Evolutionary conservation across 1,140 invertebrate species (phyloP), one percentile per base, ranked within the genome.

Genomic region (Stegodyphus dumicola): DNA sequence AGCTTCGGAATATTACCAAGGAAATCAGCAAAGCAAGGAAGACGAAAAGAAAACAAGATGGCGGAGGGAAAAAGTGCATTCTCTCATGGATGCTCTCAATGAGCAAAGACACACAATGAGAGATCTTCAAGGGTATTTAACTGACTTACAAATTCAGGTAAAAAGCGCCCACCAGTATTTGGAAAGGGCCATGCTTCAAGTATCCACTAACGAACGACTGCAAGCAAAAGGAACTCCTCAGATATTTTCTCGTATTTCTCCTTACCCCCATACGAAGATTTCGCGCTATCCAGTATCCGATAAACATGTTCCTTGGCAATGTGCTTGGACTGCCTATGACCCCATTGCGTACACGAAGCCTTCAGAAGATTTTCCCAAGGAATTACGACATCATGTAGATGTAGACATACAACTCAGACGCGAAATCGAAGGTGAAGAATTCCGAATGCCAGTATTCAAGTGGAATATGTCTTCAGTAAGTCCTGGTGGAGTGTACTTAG

Each of bases 211-310:
- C 7, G 60, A 85, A 56, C 33, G 52, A 49, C 51, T 81, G 13
- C 15, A 18, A 2, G 13, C 52, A 11, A 67, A 85, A 70, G 54
- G 76, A 56, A 65, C 76, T 7, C 52, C 81, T 3, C 81, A 76
- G 33, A 48, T 85, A 67, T 76, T 85, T 67, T 85, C 81, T 10
- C 60, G 81, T 10, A 75, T 69, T n/a, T 66, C 56, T 15, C 81
- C 81, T 9, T 85, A 85, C 56, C 81, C 81, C 9, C 88, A 93
- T 93, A 2, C 89, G 91, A 5, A 88, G 94, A 6, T 97, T 97
- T 90, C 89, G 92, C 66, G 89, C 92, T 13, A 97, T 96, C 89
- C 96, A 97, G 81, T 85, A 15, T 60, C 81, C 2, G 81, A 85
- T 48, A 85, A 67, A 6, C 73, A 52, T 18, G 81, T 85, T 3